A percentile compares a stretch with the other conserved stretches of the same genome.
phyloP scores from a whole-genome alignment of 2,888 invertebrate species.

The Esperia sulphurella region DNA sequence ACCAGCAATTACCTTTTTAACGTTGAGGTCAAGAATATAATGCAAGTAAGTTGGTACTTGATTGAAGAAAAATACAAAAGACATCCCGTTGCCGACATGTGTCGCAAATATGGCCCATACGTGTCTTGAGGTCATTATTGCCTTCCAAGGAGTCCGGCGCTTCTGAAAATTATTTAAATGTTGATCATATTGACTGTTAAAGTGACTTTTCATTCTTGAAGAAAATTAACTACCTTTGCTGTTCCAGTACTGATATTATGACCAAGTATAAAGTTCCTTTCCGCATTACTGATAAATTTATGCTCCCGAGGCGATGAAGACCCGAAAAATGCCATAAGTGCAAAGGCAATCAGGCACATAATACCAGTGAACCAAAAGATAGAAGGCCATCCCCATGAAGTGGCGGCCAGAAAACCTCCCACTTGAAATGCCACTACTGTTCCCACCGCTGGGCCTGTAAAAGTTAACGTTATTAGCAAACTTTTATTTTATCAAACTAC shows the following conservation, averaged over 20 bases:
- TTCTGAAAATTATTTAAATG: constrained; percentile 31
- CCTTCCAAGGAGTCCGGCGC: constrained; percentile 69
- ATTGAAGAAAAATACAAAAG: constrained; percentile 81
- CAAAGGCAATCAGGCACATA: constrained; percentile 67
- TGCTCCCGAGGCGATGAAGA: constrained; percentile 67
- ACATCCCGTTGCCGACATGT: constrained; percentile 75
- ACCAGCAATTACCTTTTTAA: constrained; percentile 45
- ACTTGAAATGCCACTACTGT: constrained; percentile 82
- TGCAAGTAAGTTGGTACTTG: constrained; percentile 83
- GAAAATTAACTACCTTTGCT: constrained; percentile 24
- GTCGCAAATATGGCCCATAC: constrained; percentile 75
- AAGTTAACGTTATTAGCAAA: no score
- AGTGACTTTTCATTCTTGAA: no score
- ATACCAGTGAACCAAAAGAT: constrained; percentile 81
- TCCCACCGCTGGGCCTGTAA: constrained; percentile 82
- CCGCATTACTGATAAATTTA: constrained; percentile 59
- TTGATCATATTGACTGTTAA: no score
- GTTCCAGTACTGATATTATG: constrained; percentile 20
- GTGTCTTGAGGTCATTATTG: constrained; percentile 66
- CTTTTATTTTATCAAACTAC: no score
- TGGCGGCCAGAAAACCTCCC: constrained; percentile 80
- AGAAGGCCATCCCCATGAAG: constrained; percentile 81
- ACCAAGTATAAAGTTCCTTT: constrained; percentile 65
- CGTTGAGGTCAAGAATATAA: constrained; percentile 70
- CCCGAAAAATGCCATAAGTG: constrained; percentile 60